Percentiles rank a stretch among this genome's conserved stretches.
phyloP scores from a whole-genome alignment of 2,888 invertebrate genomes.

The Diarsia rubi region DNA sequence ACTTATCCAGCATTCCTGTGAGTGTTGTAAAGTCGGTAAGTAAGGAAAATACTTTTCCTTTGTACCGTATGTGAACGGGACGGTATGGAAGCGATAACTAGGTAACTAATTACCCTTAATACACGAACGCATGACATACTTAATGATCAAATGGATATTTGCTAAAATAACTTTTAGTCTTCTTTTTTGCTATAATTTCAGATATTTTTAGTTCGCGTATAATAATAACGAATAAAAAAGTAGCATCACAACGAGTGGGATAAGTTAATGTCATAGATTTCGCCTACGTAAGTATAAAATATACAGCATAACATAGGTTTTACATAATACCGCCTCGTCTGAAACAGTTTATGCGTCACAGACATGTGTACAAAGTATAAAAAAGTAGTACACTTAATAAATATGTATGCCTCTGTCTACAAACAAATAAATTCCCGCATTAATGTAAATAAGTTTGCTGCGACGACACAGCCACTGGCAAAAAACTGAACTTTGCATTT shows the following conservation, averaged over 20 bases:
- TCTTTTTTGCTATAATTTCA: too few relatives aligned
- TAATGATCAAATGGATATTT: neutral
- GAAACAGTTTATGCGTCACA: conserved; percentile 8
- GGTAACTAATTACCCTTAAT: neutral
- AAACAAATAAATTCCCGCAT: conserved; percentile 61
- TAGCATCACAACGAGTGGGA: neutral
- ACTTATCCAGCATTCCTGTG: neutral
- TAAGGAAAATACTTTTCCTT: neutral
- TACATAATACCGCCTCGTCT: conserved; percentile 7
- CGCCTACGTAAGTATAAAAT: conserved; percentile 5
- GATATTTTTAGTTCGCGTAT: too few relatives aligned
- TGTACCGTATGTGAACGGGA: neutral
- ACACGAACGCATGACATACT: neutral
- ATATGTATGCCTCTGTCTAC: conserved; percentile 49
- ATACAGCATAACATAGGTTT: conserved; percentile 4
- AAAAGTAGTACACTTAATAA: conserved; percentile 46
- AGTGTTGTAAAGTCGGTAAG: neutral
- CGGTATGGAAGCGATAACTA: neutral
- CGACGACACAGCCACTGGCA: conserved; percentile 56
- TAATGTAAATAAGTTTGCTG: conserved; percentile 59
- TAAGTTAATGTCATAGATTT: neutral
- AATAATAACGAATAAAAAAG: too few relatives aligned
- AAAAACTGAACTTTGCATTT: conserved; percentile 73
- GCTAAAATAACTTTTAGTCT: too few relatives aligned
- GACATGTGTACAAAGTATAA: conserved; percentile 32